A percentile compares a stretch with the other conserved stretches of the same genome.
phyloP scores from a whole-genome alignment of 2,797 vertebrate species.

The Sebastes trivittatus region DNA sequence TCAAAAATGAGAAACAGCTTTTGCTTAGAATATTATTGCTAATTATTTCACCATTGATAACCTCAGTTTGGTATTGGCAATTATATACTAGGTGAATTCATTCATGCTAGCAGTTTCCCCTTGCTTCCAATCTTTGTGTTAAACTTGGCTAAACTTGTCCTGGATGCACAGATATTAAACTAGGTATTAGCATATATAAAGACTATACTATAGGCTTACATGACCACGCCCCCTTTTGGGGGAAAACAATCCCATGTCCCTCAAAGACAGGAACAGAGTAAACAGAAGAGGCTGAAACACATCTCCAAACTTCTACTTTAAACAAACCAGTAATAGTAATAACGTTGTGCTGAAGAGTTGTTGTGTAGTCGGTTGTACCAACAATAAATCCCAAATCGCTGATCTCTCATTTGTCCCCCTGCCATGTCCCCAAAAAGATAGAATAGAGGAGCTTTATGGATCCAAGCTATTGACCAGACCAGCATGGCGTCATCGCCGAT shows the following conservation, averaged over 20 bases:
- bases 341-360: no score
- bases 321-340: no score
- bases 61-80: background rate
- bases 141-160: background rate
- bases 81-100: no score
- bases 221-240: no score
- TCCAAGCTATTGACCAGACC: no score
- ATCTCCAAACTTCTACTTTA: no score
- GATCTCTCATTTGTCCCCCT: no score
- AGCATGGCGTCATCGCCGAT: rapidly evolving
- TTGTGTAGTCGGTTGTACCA: rapidly evolving
- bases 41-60: background rate
- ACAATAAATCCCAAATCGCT: no score
- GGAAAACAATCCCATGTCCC: rapidly evolving
- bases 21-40: background rate
- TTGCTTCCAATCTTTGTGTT: background rate
- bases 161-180: background rate
- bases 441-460: rapidly evolving
- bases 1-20: background rate
- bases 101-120: no score
- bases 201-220: no score
- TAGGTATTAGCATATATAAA: background rate
- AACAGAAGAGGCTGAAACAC: no score
- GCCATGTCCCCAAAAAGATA: rapidly evolving
- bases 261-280: no score